A percentile compares a stretch with the other conserved stretches of the same genome.
Evolutionary conservation across 2,797 vertebrate species (phyloP).

Genomic region (Limosa lapponica): DNA sequence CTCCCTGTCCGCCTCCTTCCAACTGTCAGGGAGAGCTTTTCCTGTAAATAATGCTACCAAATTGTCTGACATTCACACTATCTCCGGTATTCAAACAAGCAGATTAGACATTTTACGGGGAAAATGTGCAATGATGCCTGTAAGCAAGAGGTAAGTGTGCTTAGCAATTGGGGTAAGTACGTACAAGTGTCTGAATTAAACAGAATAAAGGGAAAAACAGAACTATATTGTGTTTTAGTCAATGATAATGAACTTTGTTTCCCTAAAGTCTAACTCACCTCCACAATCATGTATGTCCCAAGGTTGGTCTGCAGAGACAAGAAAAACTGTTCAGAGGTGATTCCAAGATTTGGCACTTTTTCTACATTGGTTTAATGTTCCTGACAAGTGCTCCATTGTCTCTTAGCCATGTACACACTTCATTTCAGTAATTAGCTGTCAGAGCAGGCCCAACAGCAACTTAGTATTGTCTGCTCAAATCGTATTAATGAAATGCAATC

Average conservation of each 20-base stretch:
- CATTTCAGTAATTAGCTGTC: constrained; percentile 99
- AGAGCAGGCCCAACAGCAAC: constrained; percentile 92
- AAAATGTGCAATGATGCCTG: not conserved
- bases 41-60: not conserved
- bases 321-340: not conserved
- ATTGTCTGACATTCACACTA: not conserved
- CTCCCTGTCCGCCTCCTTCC: not conserved
- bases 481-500: constrained; percentile 98
- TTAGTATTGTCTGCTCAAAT: constrained; percentile 96
- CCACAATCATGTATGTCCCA: not conserved
- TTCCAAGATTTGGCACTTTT: constrained; percentile 22
- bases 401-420: constrained; percentile 91
- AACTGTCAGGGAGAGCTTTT: not conserved
- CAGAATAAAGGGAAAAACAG: not conserved
- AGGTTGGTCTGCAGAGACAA: not conserved
- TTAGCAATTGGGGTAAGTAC: rapidly evolving
- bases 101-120: not conserved
- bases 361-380: constrained; percentile 63
- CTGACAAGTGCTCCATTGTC: constrained; percentile 88
- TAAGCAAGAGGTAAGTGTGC: not conserved
- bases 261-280: not conserved
- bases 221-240: not conserved
- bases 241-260: not conserved
- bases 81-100: not conserved
- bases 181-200: not conserved